Evolutionary conservation across 2,113 vertebrate genomes (phyloP).

Genomic region (Sebastes fasciatus): DNA sequence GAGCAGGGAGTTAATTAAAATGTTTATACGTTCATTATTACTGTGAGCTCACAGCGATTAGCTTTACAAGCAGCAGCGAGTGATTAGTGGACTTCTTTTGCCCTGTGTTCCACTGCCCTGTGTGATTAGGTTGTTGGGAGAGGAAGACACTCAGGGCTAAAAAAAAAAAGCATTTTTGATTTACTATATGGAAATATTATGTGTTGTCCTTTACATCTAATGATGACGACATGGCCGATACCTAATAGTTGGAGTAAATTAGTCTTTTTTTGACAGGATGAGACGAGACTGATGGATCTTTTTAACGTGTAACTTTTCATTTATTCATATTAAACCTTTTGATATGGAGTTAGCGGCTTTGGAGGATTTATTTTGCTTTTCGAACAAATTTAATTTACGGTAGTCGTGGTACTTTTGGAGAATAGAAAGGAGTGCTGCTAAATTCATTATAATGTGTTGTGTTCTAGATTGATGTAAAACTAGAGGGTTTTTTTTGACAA

Average conservation of each 20-base stretch:
- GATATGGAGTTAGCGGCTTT: neutral
- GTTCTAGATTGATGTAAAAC: neutral
- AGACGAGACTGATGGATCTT: neutral
- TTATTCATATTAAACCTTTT: neutral
- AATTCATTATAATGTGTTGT: neutral
- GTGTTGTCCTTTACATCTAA: too few species aligned
- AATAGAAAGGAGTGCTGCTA: neutral
- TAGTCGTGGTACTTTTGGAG: neutral
- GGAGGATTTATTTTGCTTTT: neutral
- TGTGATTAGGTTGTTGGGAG: neutral
- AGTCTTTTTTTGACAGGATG: neutral
- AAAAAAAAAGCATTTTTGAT: neutral
- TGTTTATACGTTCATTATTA: slow-evolving; percentile 3
- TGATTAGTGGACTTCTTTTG: neutral
- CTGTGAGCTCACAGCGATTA: neutral
- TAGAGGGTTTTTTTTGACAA: neutral
- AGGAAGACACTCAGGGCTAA: neutral
- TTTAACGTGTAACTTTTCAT: neutral
- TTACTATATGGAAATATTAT: too few species aligned
- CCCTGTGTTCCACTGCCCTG: neutral
- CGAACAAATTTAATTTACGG: neutral
- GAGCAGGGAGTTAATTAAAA: neutral
- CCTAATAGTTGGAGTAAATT: too few species aligned
- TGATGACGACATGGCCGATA: too few species aligned
- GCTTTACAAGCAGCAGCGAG: neutral